Evolutionary conservation across 2,797 vertebrate genomes (phyloP).

Genomic region (Valencia hispanica): DNA sequence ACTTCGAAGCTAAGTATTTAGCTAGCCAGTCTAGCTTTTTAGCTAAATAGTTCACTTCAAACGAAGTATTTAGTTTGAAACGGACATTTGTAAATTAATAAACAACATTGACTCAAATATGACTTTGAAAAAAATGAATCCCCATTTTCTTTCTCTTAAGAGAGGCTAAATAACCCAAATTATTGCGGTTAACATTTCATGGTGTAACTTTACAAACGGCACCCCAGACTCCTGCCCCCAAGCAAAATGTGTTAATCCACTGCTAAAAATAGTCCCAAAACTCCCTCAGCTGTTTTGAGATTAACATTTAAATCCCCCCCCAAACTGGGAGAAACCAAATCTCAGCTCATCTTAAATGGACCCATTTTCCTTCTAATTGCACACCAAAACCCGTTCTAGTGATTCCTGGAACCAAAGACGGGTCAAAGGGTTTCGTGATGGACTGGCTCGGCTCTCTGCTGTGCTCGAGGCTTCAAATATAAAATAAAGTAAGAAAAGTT

Average conservation of each 20-base stretch:
- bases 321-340: neutral
- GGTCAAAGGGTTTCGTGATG: neutral
- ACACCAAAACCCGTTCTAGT: neutral
- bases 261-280: constrained; percentile 6
- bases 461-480: constrained; percentile 36
- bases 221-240: too few species aligned
- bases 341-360: constrained; percentile 1
- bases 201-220: too few species aligned
- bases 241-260: constrained; percentile 1
- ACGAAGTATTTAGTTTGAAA: too few species aligned
- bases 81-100: too few species aligned
- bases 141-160: too few species aligned
- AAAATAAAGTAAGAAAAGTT: constrained; percentile 43
- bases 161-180: too few species aligned
- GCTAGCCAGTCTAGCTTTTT: too few species aligned
- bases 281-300: neutral
- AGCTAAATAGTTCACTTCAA: too few species aligned
- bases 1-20: too few species aligned
- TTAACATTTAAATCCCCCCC: neutral
- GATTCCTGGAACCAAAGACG: neutral
- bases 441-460: constrained; percentile 7
- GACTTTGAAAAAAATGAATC: too few species aligned
- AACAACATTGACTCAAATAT: too few species aligned
- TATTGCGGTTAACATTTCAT: too few species aligned
- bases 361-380: constrained; percentile 22